Conservation (phyloP, 2,797 vertebrate genomes). For the Ciconia nigra region DNA sequence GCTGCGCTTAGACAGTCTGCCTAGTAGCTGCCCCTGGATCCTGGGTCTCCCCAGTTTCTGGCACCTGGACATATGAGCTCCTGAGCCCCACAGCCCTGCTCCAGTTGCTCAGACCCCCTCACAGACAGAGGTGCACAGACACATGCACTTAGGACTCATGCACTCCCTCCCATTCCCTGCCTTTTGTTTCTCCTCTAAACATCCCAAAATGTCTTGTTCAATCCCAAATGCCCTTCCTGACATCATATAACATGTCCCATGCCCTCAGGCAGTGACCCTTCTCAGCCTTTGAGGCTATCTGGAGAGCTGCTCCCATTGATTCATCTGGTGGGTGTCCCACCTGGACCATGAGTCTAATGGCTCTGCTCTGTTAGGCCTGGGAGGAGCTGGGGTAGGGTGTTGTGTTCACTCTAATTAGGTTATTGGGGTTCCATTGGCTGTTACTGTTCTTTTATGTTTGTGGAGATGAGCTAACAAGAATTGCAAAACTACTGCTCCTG, state of each 20-base stretch:
- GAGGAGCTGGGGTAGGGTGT: neutral
- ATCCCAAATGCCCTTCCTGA: neutral
- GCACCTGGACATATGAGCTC: neutral
- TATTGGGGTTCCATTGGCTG: neutral
- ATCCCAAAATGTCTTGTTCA: neutral
- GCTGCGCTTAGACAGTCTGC: neutral
- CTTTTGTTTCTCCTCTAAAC: neutral
- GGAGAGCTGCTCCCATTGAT: neutral
- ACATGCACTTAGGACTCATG: neutral
- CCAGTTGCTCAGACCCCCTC: neutral
- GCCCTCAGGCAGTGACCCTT: neutral
- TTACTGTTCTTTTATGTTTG: neutral
- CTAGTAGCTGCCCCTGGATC: neutral
- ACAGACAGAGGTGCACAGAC: neutral
- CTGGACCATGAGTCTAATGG: neutral
- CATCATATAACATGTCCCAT: neutral
- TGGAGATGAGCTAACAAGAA: neutral
- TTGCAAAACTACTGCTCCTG: neutral
- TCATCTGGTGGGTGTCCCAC: neutral
- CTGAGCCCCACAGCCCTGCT: neutral
- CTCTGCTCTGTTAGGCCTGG: neutral
- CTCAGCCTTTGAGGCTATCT: neutral
- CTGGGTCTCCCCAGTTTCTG: neutral
- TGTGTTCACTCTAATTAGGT: neutral
- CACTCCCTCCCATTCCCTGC: neutral